Base-by-base conservation (phyloP, 2,113 vertebrate species). In the Eulemur rufifrons region DNA sequence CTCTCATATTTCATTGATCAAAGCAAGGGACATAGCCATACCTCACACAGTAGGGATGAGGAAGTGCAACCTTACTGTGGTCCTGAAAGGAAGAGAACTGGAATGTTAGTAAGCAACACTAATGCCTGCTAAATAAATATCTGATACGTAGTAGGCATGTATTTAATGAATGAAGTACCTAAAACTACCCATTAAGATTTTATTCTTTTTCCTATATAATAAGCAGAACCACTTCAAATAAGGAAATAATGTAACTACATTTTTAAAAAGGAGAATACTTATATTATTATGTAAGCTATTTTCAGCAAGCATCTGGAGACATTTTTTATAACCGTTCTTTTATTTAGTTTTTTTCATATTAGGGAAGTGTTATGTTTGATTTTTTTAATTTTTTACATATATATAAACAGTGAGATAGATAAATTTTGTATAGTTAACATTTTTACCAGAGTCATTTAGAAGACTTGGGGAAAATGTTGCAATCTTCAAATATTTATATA, bases 371-470 rank as follows among this genome's bases (percentile, higher is more conserved):
- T 89, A 20, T 21, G 2, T 56, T 74, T 78, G 47, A 39, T 74
- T 73, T 54, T 71, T 86, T 21, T 37, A 59, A 32, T 68, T 77
- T 95, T 95, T 86, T 50, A 61, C 34, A 59, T 74, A n/a, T 74
- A n/a, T 27, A 6, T 80, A 50, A 86, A 82, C 7, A 61, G 54
- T 47, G 8, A 12, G 52, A 83, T 77, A 66, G 59, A 83, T 77
- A 66, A 25, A 64, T 74, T 73, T 73, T 54, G 5, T 34, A 29
- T 47, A n/a, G 61, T 92, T 61, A 78, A 42, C 32, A 37, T 84
- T 96, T 81, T 93, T 95, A 21, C 37, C 63, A 56, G 34, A 83
- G 56, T 92, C 52, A 89, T 92, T 97, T 86, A 86, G 42, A 92
- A 80, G 42, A 94, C 39, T 52, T 64, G 47, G 63, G 68, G 82